Percentiles rank a stretch among this genome's conserved stretches.
Evolutionary conservation across 2,888 invertebrate species (phyloP).

Genomic region (Idaea dimidiata): DNA sequence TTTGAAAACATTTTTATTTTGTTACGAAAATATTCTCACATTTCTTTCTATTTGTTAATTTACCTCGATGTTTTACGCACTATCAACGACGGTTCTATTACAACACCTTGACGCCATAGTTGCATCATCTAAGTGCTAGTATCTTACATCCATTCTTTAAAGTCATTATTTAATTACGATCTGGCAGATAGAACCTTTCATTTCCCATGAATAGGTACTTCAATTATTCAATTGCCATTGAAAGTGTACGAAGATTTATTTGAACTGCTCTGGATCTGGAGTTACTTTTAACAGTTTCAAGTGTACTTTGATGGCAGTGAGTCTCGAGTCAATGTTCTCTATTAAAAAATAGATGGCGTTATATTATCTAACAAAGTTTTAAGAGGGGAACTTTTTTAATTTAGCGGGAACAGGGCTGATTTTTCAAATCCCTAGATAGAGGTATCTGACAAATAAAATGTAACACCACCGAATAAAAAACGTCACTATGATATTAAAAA

Average conservation of each 20-base stretch:
- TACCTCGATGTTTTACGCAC: background rate
- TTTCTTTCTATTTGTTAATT: background rate
- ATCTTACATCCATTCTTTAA: constrained; percentile 23
- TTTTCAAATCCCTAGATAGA: too few species aligned
- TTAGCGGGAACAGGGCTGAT: too few species aligned
- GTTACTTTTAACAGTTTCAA: background rate
- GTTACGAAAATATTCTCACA: background rate
- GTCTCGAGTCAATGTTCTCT: background rate
- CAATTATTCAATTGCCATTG: constrained; percentile 19
- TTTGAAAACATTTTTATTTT: background rate
- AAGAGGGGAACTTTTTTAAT: too few species aligned
- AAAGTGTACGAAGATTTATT: background rate
- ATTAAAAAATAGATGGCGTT: background rate
- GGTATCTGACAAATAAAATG: too few species aligned
- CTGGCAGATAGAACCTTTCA: constrained; percentile 18
- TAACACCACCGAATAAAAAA: too few species aligned
- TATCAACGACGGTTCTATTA: constrained; percentile 3
- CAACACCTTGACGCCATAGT: constrained; percentile 19
- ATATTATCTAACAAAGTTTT: too few species aligned
- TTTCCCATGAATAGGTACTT: constrained; percentile 21
- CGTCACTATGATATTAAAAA: too few species aligned
- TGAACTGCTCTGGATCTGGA: background rate
- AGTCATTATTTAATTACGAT: constrained; percentile 27
- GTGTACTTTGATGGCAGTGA: background rate
- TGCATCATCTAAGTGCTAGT: constrained; percentile 27